phyloP scores from a whole-genome alignment of 1,140 invertebrate genomes.

The Trichogramma pretiosum region DNA sequence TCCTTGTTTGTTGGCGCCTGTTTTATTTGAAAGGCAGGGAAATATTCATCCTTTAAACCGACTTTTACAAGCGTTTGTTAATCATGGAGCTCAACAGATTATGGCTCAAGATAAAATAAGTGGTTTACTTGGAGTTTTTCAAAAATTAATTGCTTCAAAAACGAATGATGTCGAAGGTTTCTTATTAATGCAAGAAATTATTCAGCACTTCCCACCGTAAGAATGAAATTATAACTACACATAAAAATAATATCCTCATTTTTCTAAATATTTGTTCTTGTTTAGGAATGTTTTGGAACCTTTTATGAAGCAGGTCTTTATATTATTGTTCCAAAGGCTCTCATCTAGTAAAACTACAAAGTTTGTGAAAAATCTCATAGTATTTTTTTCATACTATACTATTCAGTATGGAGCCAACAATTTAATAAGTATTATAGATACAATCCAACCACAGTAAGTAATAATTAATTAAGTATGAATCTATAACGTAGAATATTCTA shows the following conservation, averaged over 20 bases:
- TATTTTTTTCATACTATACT: conserved; percentile 81
- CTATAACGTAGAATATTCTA: not conserved
- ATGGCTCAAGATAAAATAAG: conserved; percentile 61
- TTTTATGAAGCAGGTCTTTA: conserved; percentile 82
- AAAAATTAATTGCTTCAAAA: conserved; percentile 92
- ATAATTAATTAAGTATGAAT: not conserved
- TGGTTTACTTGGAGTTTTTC: conserved; percentile 87
- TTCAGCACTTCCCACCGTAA: conserved; percentile 67
- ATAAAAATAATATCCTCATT: not conserved
- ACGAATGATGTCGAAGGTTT: conserved; percentile 95
- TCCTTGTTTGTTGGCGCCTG: conserved; percentile 75
- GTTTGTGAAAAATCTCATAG: conserved; percentile 78
- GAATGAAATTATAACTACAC: conserved; percentile 22
- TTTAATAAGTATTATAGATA: conserved; percentile 72
- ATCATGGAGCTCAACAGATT: conserved; percentile 64
- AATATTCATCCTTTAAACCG: conserved; percentile 87
- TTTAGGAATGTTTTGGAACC: conserved; percentile 57
- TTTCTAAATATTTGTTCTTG: conserved; percentile 22
- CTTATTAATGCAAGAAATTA: conserved; percentile 74
- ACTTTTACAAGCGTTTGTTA: conserved; percentile 78
- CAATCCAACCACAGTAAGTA: conserved; percentile 74
- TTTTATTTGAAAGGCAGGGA: conserved; percentile 84
- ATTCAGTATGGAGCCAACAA: conserved; percentile 65
- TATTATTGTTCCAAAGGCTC: conserved; percentile 83
- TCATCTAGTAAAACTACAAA: conserved; percentile 91